Evolutionary conservation across 2,797 vertebrate genomes (phyloP).

Genomic region (Cirrhinus mrigala): DNA sequence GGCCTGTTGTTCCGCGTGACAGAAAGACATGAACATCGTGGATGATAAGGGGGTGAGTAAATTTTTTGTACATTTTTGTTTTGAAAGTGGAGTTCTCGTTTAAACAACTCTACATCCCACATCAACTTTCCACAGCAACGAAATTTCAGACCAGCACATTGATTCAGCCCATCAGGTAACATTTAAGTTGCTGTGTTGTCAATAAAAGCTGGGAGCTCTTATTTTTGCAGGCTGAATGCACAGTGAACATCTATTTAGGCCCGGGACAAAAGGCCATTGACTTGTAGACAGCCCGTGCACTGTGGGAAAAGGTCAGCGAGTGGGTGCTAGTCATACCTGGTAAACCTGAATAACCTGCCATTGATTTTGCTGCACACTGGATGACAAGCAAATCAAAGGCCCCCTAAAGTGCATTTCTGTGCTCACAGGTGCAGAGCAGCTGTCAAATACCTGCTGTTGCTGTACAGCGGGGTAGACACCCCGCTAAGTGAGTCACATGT

Average conservation of each 20-base stretch:
- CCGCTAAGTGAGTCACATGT: neutral
- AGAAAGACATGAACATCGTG: too few species aligned
- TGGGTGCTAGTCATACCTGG: constrained; percentile 51
- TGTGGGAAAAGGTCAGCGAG: constrained; percentile 57
- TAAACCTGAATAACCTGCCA: constrained; percentile 57
- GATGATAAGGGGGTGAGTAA: too few species aligned
- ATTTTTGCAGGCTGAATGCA: constrained; percentile 51
- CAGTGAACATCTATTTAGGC: constrained; percentile 50
- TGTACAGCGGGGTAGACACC: neutral
- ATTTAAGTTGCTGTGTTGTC: constrained; percentile 58
- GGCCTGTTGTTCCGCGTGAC: too few species aligned
- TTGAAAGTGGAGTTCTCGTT: too few species aligned
- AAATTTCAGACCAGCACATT: constrained; percentile 41
- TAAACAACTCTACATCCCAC: constrained; percentile 9
- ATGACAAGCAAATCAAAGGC: constrained; percentile 52
- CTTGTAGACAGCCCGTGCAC: constrained; percentile 38
- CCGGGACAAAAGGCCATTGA: constrained; percentile 56
- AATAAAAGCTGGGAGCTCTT: constrained; percentile 47
- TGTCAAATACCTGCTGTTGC: constrained; percentile 48
- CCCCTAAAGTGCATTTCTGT: constrained; percentile 49
- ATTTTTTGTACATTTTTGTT: too few species aligned
- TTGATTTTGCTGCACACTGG: constrained; percentile 52
- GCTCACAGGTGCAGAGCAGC: constrained; percentile 42
- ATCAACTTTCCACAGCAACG: constrained; percentile 40
- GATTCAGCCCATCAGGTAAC: constrained; percentile 58